Conservation (phyloP, 2,888 invertebrate genomes). For the Lacanobia oleracea region DNA sequence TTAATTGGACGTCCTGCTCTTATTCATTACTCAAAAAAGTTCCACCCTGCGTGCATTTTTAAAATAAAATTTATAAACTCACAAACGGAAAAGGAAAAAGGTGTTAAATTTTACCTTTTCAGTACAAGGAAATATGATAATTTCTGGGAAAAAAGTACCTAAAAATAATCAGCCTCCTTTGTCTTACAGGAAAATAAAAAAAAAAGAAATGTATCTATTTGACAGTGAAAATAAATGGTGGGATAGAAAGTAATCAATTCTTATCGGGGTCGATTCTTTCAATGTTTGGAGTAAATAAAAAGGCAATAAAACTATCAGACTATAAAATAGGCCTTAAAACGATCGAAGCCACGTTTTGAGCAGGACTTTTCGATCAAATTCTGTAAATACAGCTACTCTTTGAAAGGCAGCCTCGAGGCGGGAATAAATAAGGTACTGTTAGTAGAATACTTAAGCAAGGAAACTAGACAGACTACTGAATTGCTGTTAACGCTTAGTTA, state of each 20-base stretch:
- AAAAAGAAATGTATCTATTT: conserved; percentile 25
- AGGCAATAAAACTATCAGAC: conserved; percentile 54
- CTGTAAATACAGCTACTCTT: conserved; percentile 17
- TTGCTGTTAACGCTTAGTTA: conserved; percentile 12
- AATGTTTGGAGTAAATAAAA: conserved; percentile 56
- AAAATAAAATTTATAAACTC: conserved; percentile 44
- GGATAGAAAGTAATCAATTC: conserved; percentile 34
- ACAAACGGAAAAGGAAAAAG: conserved; percentile 52
- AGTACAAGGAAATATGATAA: conserved; percentile 50
- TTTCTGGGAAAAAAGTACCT: conserved; percentile 36
- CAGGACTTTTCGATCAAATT: conserved; percentile 43
- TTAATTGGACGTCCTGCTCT: conserved; percentile 38
- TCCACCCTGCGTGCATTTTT: conserved; percentile 25
- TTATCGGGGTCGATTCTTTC: conserved; percentile 38
- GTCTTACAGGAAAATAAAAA: conserved; percentile 8
- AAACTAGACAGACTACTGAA: conserved; percentile 14
- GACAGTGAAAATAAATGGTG: conserved; percentile 37
- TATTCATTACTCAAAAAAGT: conserved; percentile 34
- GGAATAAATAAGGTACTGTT: conserved; percentile 23
- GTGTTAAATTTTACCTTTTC: conserved; percentile 47
- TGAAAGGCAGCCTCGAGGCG: conserved; percentile 19
- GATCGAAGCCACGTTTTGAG: conserved; percentile 43
- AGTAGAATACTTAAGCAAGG: conserved; percentile 25
- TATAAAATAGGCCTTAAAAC: conserved; percentile 53
- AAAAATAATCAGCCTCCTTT: conserved; percentile 40